Conservation (phyloP, 2,888 invertebrate genomes). For the Apotomis turbidana region DNA sequence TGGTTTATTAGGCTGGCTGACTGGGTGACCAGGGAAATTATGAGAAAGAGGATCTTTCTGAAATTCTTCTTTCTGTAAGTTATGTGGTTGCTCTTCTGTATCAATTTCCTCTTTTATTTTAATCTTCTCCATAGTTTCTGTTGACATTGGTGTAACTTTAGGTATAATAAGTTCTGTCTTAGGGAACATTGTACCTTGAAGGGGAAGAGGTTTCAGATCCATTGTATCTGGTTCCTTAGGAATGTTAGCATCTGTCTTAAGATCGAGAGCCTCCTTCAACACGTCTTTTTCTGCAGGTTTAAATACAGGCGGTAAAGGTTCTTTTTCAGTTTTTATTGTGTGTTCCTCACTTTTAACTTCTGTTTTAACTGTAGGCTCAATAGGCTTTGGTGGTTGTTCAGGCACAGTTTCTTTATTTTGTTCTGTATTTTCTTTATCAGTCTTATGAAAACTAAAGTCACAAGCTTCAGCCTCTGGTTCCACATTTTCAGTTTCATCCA, state of each 20-base stretch:
- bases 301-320: slow-evolving; percentile 64
- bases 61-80: slow-evolving; percentile 76
- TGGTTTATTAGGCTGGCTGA: slow-evolving; percentile 71
- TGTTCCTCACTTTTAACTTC: slow-evolving; percentile 64
- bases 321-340: slow-evolving; percentile 71
- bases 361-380: slow-evolving; percentile 67
- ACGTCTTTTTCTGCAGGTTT: slow-evolving; percentile 73
- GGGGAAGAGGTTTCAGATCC: slow-evolving; percentile 62
- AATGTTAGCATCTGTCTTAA: slow-evolving; percentile 69
- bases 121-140: slow-evolving; percentile 77
- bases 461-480: slow-evolving; percentile 77
- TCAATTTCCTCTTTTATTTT: slow-evolving; percentile 82
- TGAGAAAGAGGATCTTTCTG: slow-evolving; percentile 78
- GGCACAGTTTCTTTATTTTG: slow-evolving; percentile 69
- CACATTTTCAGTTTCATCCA: slow-evolving; percentile 86
- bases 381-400: slow-evolving; percentile 63
- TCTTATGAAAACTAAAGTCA: slow-evolving; percentile 78
- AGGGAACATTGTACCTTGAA: slow-evolving; percentile 67
- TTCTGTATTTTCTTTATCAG: slow-evolving; percentile 72
- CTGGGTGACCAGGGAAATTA: slow-evolving; percentile 69
- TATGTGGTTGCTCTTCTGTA: slow-evolving; percentile 71
- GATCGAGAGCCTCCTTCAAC: slow-evolving; percentile 63
- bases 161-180: slow-evolving; percentile 86
- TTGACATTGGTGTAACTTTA: slow-evolving; percentile 82
- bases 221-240: slow-evolving; percentile 63